phyloP scores from a whole-genome alignment of 64 coral and sea anemone species.

The Montipora capricornis region DNA sequence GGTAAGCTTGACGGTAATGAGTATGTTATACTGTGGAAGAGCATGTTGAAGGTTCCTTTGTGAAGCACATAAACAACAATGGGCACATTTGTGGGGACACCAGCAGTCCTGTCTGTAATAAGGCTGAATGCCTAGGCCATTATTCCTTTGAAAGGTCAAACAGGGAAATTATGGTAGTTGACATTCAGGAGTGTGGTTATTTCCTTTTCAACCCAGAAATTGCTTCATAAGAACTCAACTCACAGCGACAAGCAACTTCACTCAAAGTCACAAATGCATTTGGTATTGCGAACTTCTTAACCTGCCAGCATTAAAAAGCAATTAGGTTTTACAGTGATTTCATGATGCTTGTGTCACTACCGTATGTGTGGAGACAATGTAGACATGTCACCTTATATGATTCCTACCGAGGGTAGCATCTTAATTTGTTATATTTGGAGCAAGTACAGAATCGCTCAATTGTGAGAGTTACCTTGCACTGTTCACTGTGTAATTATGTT shows the following conservation, averaged over 20 bases:
- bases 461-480: neutral
- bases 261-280: conserved; percentile 39
- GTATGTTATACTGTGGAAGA: conserved; percentile 49
- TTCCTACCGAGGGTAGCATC: neutral
- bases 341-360: neutral
- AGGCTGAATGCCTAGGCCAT: conserved; percentile 60
- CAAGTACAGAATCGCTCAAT: neutral
- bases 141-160: conserved; percentile 37
- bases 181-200: conserved; percentile 51
- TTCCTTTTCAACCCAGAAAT: conserved; percentile 50
- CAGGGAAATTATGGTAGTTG: conserved; percentile 51
- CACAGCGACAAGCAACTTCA: conserved; percentile 27
- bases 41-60: conserved; percentile 49
- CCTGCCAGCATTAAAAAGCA: neutral
- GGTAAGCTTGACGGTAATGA: neutral
- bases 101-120: conserved; percentile 36
- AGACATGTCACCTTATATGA: neutral
- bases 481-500: neutral
- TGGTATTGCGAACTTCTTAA: conserved; percentile 27
- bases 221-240: conserved; percentile 24
- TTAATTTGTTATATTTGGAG: neutral
- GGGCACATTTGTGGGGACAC: conserved; percentile 29
- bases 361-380: neutral
- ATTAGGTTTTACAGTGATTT: neutral
- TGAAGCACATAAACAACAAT: conserved; percentile 57